Base-by-base conservation (phyloP, 2,888 invertebrate species). In the Cataglyphis altisquamis region DNA sequence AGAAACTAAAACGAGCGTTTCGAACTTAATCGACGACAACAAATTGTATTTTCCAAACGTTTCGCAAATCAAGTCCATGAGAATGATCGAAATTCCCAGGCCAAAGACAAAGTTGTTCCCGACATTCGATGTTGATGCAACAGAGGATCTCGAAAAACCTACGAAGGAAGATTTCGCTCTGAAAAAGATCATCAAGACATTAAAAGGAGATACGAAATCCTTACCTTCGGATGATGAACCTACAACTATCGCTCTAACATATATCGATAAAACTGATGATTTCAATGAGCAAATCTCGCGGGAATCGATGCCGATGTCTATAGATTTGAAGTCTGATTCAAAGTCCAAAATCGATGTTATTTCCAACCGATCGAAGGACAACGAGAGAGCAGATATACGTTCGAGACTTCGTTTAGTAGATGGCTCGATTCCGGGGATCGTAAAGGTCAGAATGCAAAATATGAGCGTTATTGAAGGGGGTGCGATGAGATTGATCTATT, bases 401-500 rank as follows among this genome's bases (percentile, higher is more conserved):
- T 93, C 66, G 0, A 84, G 82, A 48, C 73, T 90, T 36, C 85
- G 89, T 32, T 85, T 77, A n/a, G 60, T 78, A 52, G 86, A 87
- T 68, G 67, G 74, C 21, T 45, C 87, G 15, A 62, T 83, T 21
- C 70, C 74, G 8, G 93, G 91, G 29, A 85, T 92, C 9, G 94
- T 95, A 1, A 94, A 94, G 88, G 93, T 95, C 39, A 91, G 93
- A 84, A 94, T 95, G 94, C 94, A 94, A 73, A 94, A 94, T 86
- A 93, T 91, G 12, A 93, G 90, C 52, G 81, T 92, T 8, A 88
- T 91, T 80, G 91, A 94, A 84, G 84, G 89, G 62, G 92, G 92
- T 81, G 91, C 92, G 41, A 94, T 92, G 15, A 93, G 91, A 82
- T 91, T 98, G 86, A 96, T 98, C 29, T 98, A 98, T 94, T 97